Base-by-base conservation (phyloP, 2,113 vertebrate species). In the Melozone crissalis region DNA sequence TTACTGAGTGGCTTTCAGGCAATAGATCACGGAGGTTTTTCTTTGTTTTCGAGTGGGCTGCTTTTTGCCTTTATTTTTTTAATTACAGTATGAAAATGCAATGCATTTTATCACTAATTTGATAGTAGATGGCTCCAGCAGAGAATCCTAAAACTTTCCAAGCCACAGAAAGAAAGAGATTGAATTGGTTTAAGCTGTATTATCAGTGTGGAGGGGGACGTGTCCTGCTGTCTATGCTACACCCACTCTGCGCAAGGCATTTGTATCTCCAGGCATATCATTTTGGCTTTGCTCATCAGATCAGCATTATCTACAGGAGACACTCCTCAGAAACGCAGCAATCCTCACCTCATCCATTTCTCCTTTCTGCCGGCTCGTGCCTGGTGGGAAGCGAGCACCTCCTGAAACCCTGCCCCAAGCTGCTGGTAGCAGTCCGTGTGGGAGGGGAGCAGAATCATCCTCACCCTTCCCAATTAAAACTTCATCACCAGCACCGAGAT, bases 381-480 rank as follows among this genome's bases (percentile, higher is more conserved):
- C 80, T 49, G 27, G 39, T 89, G 24, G 66, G 77, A 65, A 76
- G 39, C 0, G 0, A 91, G 61, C 46, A 88, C 76, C 61, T 77
- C 63, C 71, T 24, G 67, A 84, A 93, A 46, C 43, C 54, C 87
- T 85, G 46, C 62, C 49, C 15, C 10, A 4, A 35, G 66, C 2
- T 66, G 57, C 74, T 74, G 76, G 44, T 41, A 68, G 65, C 54
- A 59, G 68, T 61, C 84, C 46, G 22, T 41, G 67, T 46, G 77
- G 82, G 75, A 88, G 7, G 33, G 83, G 59, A 79, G 46, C 46
- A 85, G 91, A 62, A 52, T 71, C 71, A 49, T 77, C 78, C 67
- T 85, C 66, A 23, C 67, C 62, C 43, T 89, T 83, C 54, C 67
- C 78, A 90, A 54, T 85, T 88, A 93, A 95, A 95, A 80, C 87